Conservation (phyloP, 2,888 invertebrate species). For the Agrotis puta region DNA sequence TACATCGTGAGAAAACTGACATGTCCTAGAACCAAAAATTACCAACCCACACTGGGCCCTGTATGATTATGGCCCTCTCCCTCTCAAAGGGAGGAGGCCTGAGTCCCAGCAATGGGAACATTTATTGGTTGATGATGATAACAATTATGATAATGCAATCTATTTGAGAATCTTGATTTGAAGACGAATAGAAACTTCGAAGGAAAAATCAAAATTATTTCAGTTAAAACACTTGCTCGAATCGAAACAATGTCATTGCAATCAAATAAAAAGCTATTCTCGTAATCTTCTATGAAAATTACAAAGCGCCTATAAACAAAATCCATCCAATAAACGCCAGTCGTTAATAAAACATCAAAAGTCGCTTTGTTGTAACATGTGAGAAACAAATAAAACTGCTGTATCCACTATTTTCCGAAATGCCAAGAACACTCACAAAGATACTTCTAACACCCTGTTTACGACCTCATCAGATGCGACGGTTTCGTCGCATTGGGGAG, state of each 20-base stretch:
- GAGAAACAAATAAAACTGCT: constrained; percentile 40
- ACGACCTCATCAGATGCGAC: not conserved
- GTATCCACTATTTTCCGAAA: constrained; percentile 31
- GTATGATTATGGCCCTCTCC: no score
- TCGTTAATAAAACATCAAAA: constrained; percentile 50
- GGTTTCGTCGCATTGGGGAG: no score
- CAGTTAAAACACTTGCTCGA: not conserved
- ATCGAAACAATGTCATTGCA: not conserved
- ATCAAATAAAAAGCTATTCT: constrained; percentile 20
- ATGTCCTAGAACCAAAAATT: no score
- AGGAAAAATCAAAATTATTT: not conserved
- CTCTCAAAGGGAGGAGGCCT: no score
- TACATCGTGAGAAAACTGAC: no score
- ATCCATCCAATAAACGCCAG: constrained; percentile 34
- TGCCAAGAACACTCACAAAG: constrained; percentile 35
- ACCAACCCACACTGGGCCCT: no score
- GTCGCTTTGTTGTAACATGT: constrained; percentile 33
- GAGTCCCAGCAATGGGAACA: no score
- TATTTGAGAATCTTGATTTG: not conserved
- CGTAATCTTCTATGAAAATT: constrained; percentile 5
- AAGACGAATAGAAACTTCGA: no score
- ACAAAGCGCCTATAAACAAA: constrained; percentile 44
- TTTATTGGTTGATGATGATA: no score
- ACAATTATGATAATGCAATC: not conserved
- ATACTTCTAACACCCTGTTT: not conserved